A percentile compares a stretch with the other conserved stretches of the same genome.
Conservation (phyloP, 2,113 vertebrate species). For the Onychostruthus taczanowskii region DNA sequence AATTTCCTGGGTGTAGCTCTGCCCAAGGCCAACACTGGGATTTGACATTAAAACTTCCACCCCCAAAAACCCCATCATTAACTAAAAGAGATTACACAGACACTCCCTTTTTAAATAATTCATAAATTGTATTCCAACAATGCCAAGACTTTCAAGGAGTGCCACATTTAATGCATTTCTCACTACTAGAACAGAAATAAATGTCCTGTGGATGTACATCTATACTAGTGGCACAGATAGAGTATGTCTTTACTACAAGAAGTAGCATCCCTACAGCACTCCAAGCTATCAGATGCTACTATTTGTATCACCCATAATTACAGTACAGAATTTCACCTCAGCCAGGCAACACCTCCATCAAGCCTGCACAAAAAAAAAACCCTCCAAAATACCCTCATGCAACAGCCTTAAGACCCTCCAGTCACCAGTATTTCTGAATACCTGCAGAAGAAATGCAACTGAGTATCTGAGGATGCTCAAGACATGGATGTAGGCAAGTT, state of each 20-base stretch:
- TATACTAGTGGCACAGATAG: background rate
- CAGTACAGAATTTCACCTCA: background rate
- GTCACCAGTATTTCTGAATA: background rate
- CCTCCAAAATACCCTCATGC: background rate
- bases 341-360: background rate
- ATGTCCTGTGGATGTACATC: background rate
- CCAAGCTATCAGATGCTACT: background rate
- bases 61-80: background rate
- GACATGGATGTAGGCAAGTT: background rate
- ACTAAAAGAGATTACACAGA: background rate
- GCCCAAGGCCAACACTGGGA: background rate
- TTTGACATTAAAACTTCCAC: background rate
- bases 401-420: background rate
- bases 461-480: background rate
- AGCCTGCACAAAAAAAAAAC: background rate
- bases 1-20: background rate
- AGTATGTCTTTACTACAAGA: background rate
- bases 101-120: background rate
- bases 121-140: background rate
- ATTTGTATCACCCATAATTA: background rate
- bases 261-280: background rate
- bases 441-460: background rate
- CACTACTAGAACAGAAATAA: background rate
- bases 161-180: background rate
- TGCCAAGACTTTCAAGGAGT: background rate